Percentiles rank a stretch among this genome's conserved stretches.
phyloP scores from a whole-genome alignment of 2,797 vertebrate genomes.

The Menidia menidia region DNA sequence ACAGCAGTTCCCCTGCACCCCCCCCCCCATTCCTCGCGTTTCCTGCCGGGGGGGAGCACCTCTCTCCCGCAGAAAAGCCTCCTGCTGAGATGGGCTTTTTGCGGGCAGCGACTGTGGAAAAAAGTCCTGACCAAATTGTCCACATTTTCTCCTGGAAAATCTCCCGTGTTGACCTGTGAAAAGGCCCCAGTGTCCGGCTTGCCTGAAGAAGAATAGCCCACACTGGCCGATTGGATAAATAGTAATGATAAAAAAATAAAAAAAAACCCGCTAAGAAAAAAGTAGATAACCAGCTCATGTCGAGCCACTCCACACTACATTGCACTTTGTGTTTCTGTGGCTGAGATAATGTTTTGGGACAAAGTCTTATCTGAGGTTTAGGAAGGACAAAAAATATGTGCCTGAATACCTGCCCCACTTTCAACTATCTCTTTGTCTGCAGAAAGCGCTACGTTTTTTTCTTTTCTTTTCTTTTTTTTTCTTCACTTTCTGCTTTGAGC shows the following conservation, averaged over 20 bases:
- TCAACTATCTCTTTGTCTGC: constrained; percentile 49
- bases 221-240: background rate
- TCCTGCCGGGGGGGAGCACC: no score
- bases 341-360: constrained; percentile 28
- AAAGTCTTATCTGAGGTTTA: constrained; percentile 34
- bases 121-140: no score
- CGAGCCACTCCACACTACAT: background rate
- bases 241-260: background rate
- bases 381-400: constrained; percentile 30
- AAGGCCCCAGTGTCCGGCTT: background rate
- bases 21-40: no score
- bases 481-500: constrained; percentile 42
- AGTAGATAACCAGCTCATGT: background rate
- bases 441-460: constrained; percentile 41
- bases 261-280: constrained; percentile 4
- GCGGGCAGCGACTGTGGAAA: no score
- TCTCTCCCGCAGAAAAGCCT: no score
- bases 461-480: constrained; percentile 22
- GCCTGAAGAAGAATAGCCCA: constrained; percentile 3
- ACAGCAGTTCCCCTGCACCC: no score
- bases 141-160: no score
- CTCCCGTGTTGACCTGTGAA: no score
- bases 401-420: constrained; percentile 25
- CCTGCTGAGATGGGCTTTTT: no score
- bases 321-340: constrained; percentile 3